Evolutionary conservation across 2,113 vertebrate genomes (phyloP).

Genomic region (Perca schrenkii): DNA sequence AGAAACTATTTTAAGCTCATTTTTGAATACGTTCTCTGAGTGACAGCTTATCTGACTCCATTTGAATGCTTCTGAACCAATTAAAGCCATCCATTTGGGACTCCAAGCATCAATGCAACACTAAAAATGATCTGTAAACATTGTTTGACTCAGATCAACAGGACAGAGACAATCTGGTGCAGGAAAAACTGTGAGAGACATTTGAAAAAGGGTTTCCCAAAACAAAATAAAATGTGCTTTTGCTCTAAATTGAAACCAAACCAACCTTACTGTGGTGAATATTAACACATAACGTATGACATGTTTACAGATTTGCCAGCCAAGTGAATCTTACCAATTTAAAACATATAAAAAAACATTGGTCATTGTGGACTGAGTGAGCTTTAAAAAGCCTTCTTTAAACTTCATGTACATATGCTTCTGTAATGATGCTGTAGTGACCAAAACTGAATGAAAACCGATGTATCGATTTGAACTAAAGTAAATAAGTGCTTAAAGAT

Average conservation of each 20-base stretch:
- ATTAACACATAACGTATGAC: not conserved
- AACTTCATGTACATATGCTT: not conserved
- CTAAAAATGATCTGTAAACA: conserved; percentile 32
- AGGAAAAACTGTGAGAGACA: not conserved
- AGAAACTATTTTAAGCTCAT: not conserved
- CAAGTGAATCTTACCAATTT: conserved; percentile 16
- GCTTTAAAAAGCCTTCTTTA: conserved; percentile 12
- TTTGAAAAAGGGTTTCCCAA: not conserved
- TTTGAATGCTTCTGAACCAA: not conserved
- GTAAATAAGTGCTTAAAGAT: conserved; percentile 22
- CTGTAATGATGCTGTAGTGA: not conserved
- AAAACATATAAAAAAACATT: not conserved
- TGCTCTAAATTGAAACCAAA: conserved; percentile 8
- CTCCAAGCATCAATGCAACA: not conserved
- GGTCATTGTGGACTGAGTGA: not conserved
- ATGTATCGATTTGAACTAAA: conserved; percentile 2
- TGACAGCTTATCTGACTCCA: not conserved
- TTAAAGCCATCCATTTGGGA: not conserved
- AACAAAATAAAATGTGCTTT: conserved; percentile 1
- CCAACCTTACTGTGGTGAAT: not conserved
- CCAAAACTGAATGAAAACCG: conserved; percentile 1
- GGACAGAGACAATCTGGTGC: conserved; percentile 27
- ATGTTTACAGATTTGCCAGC: not conserved
- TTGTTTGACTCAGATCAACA: conserved; percentile 8
- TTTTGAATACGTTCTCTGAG: not conserved